Percentiles rank a stretch among this genome's conserved stretches.
phyloP scores from a whole-genome alignment of 2,888 invertebrate species.

The Maniola hyperantus region DNA sequence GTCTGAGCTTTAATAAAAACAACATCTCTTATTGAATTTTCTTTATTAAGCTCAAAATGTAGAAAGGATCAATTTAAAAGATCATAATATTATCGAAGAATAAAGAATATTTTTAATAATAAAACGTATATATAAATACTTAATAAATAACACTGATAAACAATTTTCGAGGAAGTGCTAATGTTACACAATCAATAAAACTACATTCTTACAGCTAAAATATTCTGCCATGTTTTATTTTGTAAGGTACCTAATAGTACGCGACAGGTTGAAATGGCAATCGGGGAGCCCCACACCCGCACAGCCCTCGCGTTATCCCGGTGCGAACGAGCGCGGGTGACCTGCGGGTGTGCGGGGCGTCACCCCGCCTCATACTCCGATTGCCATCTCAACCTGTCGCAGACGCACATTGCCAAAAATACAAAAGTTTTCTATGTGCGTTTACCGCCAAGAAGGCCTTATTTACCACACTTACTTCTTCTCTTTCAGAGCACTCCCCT shows the following conservation, averaged over 20 bases:
- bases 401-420: no score
- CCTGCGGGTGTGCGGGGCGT: no score
- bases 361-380: no score
- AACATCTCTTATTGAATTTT: conserved; percentile 5
- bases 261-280: no score
- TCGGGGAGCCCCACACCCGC: no score
- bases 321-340: no score
- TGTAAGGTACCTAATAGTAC: background rate
- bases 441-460: no score
- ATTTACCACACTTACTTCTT: no score
- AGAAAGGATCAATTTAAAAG: conserved; percentile 26
- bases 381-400: no score
- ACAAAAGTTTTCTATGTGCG: no score
- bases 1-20: background rate
- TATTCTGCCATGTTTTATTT: background rate
- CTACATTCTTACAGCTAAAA: conserved; percentile 2
- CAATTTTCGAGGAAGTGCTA: conserved; percentile 71
- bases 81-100: conserved; percentile 22
- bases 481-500: no score
- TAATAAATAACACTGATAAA: conserved; percentile 14
- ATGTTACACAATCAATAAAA: conserved; percentile 43
- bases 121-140: background rate
- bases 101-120: background rate
- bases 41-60: conserved; percentile 26
- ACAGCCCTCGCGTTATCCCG: no score